phyloP scores from a whole-genome alignment of 2,113 vertebrate species.

The Hyperopisus bebe region DNA sequence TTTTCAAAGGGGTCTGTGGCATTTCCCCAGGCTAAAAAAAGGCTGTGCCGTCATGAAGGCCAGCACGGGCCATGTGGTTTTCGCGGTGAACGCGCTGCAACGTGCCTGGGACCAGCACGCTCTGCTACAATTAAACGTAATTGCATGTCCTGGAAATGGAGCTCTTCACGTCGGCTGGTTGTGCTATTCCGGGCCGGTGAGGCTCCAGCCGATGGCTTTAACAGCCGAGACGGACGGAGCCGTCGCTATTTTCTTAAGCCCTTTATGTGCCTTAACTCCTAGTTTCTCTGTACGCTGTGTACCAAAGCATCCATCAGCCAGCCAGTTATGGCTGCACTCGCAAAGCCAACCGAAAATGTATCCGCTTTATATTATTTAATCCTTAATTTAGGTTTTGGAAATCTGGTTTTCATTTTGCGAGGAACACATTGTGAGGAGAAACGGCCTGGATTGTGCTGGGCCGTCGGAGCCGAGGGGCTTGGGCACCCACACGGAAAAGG shows the following conservation, averaged over 20 bases:
- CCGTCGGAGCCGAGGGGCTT: background rate
- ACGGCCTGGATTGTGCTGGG: background rate
- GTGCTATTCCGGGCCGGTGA: constrained; percentile 40
- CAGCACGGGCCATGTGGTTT: constrained; percentile 34
- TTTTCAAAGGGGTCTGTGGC: background rate
- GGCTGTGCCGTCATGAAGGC: background rate
- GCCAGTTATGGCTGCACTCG: background rate
- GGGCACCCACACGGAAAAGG: background rate
- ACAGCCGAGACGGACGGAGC: constrained; percentile 29
- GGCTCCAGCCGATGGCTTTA: constrained; percentile 36
- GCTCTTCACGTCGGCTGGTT: constrained; percentile 33
- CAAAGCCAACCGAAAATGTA: background rate
- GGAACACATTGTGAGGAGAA: constrained; percentile 22
- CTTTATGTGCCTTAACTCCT: constrained; percentile 34
- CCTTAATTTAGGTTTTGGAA: background rate
- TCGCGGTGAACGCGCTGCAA: constrained; percentile 39
- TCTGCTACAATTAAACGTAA: constrained; percentile 62
- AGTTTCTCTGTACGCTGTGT: constrained; percentile 33
- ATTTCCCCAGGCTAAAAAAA: background rate
- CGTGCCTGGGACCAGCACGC: constrained; percentile 40
- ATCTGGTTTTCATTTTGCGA: background rate
- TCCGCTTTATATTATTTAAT: background rate
- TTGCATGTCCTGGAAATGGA: constrained; percentile 57
- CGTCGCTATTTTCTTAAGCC: constrained; percentile 39
- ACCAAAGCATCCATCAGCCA: background rate